Percentiles rank a stretch among this genome's conserved stretches.
phyloP scores from a whole-genome alignment of 1,140 invertebrate species.

The Leguminivora glycinivorella region DNA sequence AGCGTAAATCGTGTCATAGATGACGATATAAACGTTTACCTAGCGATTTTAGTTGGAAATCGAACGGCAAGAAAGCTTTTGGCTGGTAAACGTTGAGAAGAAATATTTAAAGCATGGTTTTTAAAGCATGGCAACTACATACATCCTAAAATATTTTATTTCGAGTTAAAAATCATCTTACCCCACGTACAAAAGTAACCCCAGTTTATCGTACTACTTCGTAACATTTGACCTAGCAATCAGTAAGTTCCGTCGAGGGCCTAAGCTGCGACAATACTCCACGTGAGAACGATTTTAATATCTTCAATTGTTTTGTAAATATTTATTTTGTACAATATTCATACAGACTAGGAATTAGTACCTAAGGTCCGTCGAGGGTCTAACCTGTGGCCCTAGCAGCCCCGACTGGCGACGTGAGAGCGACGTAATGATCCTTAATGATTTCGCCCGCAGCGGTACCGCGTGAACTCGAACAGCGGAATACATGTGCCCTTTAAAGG shows the following conservation, averaged over 20 bases:
- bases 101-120: too few species aligned
- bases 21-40: slow-evolving; percentile 11
- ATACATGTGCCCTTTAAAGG: neutral
- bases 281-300: slow-evolving; percentile 33
- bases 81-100: too few species aligned
- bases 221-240: too few species aligned
- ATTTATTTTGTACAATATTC: too few species aligned
- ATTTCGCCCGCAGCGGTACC: slow-evolving; percentile 21
- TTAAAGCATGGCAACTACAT: too few species aligned
- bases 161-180: too few species aligned
- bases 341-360: too few species aligned
- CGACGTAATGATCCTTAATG: slow-evolving; percentile 39
- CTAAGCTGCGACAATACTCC: neutral
- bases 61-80: neutral
- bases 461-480: neutral
- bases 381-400: neutral
- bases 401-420: slow-evolving; percentile 13
- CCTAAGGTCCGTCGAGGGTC: neutral
- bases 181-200: too few species aligned
- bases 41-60: neutral
- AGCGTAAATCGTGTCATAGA: slow-evolving; percentile 66
- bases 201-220: too few species aligned
- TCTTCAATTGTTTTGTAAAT: slow-evolving; percentile 36
- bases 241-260: neutral
- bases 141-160: too few species aligned